Conservation (phyloP, 2,888 invertebrate genomes). For the Lissonota sp. region DNA sequence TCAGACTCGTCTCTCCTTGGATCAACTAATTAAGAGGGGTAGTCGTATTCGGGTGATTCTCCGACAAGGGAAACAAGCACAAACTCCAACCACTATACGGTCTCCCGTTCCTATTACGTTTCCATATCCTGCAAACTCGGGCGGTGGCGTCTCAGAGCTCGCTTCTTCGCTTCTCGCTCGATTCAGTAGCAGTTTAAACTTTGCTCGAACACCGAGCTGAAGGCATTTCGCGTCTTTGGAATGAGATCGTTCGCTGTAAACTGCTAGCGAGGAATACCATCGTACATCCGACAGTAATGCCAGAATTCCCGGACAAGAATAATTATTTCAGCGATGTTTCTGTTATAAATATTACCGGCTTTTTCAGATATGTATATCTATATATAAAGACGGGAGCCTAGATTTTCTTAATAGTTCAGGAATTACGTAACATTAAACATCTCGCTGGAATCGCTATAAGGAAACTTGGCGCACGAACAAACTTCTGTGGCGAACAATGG, state of each 20-base stretch:
- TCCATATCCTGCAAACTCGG: background rate
- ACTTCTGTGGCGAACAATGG: slow-evolving; percentile 78
- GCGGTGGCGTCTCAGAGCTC: slow-evolving; percentile 18
- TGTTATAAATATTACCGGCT: slow-evolving; percentile 15
- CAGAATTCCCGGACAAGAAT: slow-evolving; percentile 47
- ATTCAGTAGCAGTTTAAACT: slow-evolving; percentile 57
- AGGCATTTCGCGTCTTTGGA: slow-evolving; percentile 63
- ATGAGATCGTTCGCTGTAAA: slow-evolving; percentile 73
- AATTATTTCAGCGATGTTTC: slow-evolving; percentile 50
- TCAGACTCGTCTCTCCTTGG: slow-evolving; percentile 58
- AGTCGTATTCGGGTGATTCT: slow-evolving; percentile 60
- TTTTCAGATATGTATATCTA: slow-evolving; percentile 22
- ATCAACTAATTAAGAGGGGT: slow-evolving; percentile 68
- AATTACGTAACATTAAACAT: slow-evolving; percentile 83
- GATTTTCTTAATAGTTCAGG: slow-evolving; percentile 69
- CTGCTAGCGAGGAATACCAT: slow-evolving; percentile 67
- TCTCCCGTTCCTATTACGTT: slow-evolving; percentile 41
- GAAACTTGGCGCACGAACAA: slow-evolving; percentile 62
- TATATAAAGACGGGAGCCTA: background rate
- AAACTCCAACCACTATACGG: slow-evolving; percentile 30
- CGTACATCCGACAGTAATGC: slow-evolving; percentile 64
- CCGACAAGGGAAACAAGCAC: slow-evolving; percentile 54
- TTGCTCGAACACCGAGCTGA: slow-evolving; percentile 46
- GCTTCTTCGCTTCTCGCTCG: slow-evolving; percentile 32
- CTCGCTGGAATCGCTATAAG: slow-evolving; percentile 75